Evolutionary conservation across 2,113 vertebrate species (phyloP).

Genomic region (Phalacrocorax aristotelis): DNA sequence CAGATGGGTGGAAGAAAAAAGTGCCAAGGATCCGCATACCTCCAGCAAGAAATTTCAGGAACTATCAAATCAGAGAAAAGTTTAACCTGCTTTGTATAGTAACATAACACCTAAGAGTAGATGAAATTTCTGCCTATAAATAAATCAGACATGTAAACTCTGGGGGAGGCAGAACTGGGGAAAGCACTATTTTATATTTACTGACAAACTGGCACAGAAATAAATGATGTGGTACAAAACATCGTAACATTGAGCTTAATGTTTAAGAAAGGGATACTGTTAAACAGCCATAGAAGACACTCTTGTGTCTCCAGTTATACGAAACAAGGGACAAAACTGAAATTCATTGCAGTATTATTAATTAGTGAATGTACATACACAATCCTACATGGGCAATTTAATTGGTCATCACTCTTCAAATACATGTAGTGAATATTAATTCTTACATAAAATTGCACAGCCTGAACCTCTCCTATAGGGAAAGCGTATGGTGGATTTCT

Average conservation of each 20-base stretch:
- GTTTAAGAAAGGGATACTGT: background rate
- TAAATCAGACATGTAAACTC: background rate
- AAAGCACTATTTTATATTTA: background rate
- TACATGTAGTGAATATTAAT: background rate
- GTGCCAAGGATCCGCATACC: background rate
- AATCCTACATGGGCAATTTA: background rate
- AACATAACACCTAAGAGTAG: background rate
- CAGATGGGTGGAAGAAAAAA: background rate
- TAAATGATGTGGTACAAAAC: background rate
- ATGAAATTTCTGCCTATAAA: background rate
- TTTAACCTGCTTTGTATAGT: background rate
- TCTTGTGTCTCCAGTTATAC: background rate
- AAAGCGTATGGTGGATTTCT: background rate
- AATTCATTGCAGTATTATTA: background rate
- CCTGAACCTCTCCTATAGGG: background rate
- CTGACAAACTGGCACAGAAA: background rate
- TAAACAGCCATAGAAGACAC: background rate
- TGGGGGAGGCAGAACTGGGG: background rate
- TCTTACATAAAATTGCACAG: background rate
- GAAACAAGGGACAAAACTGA: background rate
- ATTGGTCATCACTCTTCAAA: background rate
- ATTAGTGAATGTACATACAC: background rate
- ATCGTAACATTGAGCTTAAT: background rate
- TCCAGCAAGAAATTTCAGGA: background rate
- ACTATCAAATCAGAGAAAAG: background rate